Percentiles rank a stretch among this genome's conserved stretches.
These are phyloP conservation scores for Poeciliopsis infans DNA, from an alignment of 2,797 vertebrate species.

Conservation along the genomic window DNA sequence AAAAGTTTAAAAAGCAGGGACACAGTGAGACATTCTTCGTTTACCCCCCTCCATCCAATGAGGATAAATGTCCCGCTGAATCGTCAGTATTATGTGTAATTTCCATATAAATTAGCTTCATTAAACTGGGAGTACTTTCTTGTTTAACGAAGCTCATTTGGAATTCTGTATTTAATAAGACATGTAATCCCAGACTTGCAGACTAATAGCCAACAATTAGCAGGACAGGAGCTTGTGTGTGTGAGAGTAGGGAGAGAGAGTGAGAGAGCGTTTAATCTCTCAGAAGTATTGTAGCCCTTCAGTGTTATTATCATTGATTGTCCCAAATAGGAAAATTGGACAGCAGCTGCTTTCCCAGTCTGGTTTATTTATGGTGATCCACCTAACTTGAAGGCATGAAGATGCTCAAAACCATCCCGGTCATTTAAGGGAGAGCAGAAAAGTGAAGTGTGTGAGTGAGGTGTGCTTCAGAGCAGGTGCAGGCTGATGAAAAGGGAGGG, in stretches of 20 bases:
- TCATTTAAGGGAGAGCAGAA: constrained; percentile 39
- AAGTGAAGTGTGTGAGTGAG: constrained; percentile 36
- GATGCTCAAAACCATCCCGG: constrained; percentile 42
- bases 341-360: constrained; percentile 68
- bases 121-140: constrained; percentile 84
- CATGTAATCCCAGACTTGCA: constrained; percentile 82
- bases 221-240: constrained; percentile 49
- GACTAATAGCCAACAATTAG: constrained; percentile 85
- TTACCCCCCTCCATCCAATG: constrained; percentile 69
- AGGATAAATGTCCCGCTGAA: constrained; percentile 78
- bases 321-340: constrained; percentile 65
- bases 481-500: constrained; percentile 36
- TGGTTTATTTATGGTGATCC: constrained; percentile 42
- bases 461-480: constrained; percentile 56
- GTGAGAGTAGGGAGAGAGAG: constrained; percentile 21
- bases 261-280: constrained; percentile 45
- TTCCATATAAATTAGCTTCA: constrained; percentile 88
- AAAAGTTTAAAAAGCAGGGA: constrained; percentile 24
- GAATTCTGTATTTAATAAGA: constrained; percentile 88
- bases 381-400: constrained; percentile 41
- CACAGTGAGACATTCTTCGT: constrained; percentile 13
- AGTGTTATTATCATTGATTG: constrained; percentile 68
- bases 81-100: constrained; percentile 81
- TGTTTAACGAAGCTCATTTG: constrained; percentile 85
- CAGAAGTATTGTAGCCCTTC: constrained; percentile 56